These are phyloP conservation scores for Muscina levida DNA, from an alignment of 2,888 invertebrate species.

Conservation along the genomic window DNA sequence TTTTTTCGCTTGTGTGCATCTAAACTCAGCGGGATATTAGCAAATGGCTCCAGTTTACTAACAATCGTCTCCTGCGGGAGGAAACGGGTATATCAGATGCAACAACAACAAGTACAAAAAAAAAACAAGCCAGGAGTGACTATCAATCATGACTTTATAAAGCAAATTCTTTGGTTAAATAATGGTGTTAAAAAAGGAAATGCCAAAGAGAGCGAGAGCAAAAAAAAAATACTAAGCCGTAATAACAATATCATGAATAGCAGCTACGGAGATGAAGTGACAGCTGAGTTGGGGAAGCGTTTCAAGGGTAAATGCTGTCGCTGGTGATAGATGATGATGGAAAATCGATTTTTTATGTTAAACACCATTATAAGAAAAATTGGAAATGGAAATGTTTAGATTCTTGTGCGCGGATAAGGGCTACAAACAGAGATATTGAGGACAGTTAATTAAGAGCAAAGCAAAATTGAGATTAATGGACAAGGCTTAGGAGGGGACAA, in stretches of 20 bases:
- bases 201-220: no score
- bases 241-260: neutral
- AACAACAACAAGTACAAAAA: slow-evolving; percentile 8
- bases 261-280: neutral
- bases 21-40: slow-evolving; percentile 33
- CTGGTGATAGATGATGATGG: slow-evolving; percentile 35
- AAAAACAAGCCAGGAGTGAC: slow-evolving; percentile 37
- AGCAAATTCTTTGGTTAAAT: slow-evolving; percentile 59
- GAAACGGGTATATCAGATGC: no score
- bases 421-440: neutral
- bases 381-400: slow-evolving; percentile 13
- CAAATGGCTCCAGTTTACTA: neutral
- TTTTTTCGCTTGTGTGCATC: slow-evolving; percentile 39
- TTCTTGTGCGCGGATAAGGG: neutral
- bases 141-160: slow-evolving; percentile 64
- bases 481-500: no score
- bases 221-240: slow-evolving; percentile 12
- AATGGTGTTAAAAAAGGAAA: slow-evolving; percentile 49
- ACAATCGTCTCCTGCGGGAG: neutral
- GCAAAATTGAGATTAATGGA: no score
- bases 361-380: slow-evolving; percentile 39
- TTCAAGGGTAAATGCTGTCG: slow-evolving; percentile 16
- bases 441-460: slow-evolving; percentile 1
- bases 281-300: neutral
- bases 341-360: slow-evolving; percentile 54